These are phyloP conservation scores for Bothrops jararaca DNA, from an alignment of 2,113 vertebrate species.

Conservation along the genomic window DNA sequence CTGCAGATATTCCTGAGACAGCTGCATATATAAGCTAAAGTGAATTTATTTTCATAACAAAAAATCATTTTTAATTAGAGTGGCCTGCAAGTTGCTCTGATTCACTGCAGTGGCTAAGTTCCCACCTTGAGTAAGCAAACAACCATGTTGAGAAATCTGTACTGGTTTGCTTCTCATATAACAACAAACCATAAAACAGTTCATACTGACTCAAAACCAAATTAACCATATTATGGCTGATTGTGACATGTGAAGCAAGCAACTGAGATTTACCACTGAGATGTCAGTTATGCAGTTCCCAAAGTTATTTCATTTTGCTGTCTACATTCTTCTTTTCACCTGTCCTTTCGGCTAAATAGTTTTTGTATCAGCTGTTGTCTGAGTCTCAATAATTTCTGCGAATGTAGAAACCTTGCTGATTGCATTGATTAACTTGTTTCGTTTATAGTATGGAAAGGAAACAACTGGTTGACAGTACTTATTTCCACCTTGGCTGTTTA, in stretches of 20 bases:
- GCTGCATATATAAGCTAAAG: background rate
- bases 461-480: background rate
- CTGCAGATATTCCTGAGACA: background rate
- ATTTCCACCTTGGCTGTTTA: background rate
- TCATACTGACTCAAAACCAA: background rate
- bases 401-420: background rate
- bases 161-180: too few relatives aligned
- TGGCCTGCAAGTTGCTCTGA: background rate
- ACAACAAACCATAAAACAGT: background rate
- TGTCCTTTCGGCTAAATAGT: background rate
- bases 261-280: background rate
- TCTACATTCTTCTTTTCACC: background rate
- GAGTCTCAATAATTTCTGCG: constrained; percentile 3
- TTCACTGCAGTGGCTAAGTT: background rate
- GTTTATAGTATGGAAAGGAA: background rate
- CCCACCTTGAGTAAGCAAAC: background rate
- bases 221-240: background rate
- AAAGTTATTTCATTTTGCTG: background rate
- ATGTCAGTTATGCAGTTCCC: background rate
- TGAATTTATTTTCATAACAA: background rate
- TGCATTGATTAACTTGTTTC: background rate
- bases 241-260: background rate
- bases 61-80: background rate
- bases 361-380: background rate
- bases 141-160: too few relatives aligned